Conservation (phyloP, 2,888 invertebrate genomes). For the Drosophila cracens region DNA sequence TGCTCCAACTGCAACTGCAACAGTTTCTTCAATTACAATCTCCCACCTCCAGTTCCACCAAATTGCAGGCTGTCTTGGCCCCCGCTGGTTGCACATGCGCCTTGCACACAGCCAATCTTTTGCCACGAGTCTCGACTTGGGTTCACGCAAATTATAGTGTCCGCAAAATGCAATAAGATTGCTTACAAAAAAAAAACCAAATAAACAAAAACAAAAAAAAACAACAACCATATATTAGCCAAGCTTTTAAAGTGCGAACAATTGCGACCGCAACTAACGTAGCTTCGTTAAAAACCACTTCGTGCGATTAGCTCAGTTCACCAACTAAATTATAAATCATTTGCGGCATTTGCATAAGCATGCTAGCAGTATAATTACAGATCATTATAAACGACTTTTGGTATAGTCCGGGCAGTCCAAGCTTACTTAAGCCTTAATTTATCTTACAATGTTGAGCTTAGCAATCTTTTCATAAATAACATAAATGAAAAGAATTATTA, state of each 20-base stretch:
- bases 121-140: conserved; percentile 39
- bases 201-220: conserved; percentile 34
- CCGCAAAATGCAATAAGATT: conserved; percentile 49
- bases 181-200: conserved; percentile 28
- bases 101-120: conserved; percentile 12
- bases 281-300: conserved; percentile 27
- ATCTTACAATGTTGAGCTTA: not conserved
- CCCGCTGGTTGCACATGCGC: conserved; percentile 50
- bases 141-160: conserved; percentile 62
- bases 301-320: conserved; percentile 33
- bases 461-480: not conserved
- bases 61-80: conserved; percentile 63
- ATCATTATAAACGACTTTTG: not conserved
- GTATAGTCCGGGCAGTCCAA: not conserved
- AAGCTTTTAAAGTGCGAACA: conserved; percentile 68
- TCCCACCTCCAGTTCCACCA: conserved; percentile 28
- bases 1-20: conserved; percentile 17
- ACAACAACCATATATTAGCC: conserved; percentile 35
- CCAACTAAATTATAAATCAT: conserved; percentile 31
- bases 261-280: conserved; percentile 37
- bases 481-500: too few species aligned
- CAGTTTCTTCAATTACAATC: conserved; percentile 50
- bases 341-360: conserved; percentile 46
- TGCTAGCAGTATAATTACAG: not conserved
- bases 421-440: not conserved